Conservation (phyloP, 2,888 invertebrate genomes). For the Rhamnusium bicolor region DNA sequence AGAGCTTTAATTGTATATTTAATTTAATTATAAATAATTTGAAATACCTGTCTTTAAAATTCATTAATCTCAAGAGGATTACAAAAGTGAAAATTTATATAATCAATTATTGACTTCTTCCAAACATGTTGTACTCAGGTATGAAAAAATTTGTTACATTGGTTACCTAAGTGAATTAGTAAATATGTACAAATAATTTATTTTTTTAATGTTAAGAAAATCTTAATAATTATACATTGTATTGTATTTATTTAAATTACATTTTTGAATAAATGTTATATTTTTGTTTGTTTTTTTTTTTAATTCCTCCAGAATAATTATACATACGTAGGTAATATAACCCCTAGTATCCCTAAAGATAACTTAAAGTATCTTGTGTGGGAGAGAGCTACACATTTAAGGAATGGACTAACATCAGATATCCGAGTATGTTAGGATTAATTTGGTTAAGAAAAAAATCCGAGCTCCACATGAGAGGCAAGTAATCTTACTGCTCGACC, state of each 20-base stretch:
- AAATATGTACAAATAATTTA: conserved; percentile 1
- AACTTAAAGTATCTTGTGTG: too few relatives aligned
- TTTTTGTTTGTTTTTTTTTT: not conserved
- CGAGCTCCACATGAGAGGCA: too few relatives aligned
- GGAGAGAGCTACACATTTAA: too few relatives aligned
- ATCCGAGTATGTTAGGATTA: too few relatives aligned
- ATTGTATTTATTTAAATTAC: not conserved
- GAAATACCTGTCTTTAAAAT: conserved; percentile 2
- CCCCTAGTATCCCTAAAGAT: too few relatives aligned
- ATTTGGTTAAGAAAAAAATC: too few relatives aligned
- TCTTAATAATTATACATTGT: not conserved
- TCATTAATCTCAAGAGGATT: not conserved
- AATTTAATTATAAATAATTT: conserved; percentile 2
- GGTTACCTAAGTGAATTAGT: not conserved
- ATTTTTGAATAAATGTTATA: not conserved
- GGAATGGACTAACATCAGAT: too few relatives aligned
- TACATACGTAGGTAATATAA: too few relatives aligned
- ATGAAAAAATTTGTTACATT: not conserved
- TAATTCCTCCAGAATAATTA: not conserved
- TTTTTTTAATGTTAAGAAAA: conserved; percentile 1
- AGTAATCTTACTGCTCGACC: too few relatives aligned
- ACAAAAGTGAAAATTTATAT: too few relatives aligned
- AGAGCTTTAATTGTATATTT: conserved; percentile 11
- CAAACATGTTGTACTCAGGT: not conserved
- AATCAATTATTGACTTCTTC: conserved; percentile 3